phyloP scores from a whole-genome alignment of 1,140 invertebrate species.

The Pseudomyrmex flavicornis region DNA sequence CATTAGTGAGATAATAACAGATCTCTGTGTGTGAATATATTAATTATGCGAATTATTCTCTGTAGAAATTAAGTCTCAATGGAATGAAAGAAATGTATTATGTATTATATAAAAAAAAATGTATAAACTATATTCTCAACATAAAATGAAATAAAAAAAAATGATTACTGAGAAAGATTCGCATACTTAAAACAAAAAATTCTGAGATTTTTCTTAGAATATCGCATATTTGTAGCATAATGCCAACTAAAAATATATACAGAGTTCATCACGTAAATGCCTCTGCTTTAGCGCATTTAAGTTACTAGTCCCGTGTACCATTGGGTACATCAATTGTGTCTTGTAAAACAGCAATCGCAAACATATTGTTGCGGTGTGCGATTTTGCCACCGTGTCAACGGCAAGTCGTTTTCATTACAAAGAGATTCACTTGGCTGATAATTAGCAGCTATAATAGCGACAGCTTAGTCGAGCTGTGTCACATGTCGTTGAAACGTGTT shows the following conservation, averaged over 20 bases:
- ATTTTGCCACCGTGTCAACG: too few species aligned
- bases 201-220: neutral
- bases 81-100: neutral
- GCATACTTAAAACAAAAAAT: too few species aligned
- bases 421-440: too few species aligned
- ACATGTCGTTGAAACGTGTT: too few species aligned
- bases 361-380: too few species aligned
- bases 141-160: neutral
- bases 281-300: slow-evolving; percentile 42
- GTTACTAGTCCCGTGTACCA: slow-evolving; percentile 11
- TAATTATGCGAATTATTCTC: neutral
- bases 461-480: too few species aligned
- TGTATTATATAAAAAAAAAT: too few species aligned
- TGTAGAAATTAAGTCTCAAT: neutral
- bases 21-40: slow-evolving; percentile 16
- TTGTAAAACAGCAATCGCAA: slow-evolving; percentile 8
- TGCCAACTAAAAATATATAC: slow-evolving; percentile 32
- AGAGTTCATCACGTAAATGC: slow-evolving; percentile 26
- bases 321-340: slow-evolving; percentile 25
- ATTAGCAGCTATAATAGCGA: too few species aligned
- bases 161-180: neutral
- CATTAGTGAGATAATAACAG: slow-evolving; percentile 20
- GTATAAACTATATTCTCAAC: too few species aligned
- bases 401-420: too few species aligned
- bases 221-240: neutral